These are phyloP conservation scores for Luehdorfia chinensis DNA, from an alignment of 1,140 invertebrate species.

Conservation along the genomic window DNA sequence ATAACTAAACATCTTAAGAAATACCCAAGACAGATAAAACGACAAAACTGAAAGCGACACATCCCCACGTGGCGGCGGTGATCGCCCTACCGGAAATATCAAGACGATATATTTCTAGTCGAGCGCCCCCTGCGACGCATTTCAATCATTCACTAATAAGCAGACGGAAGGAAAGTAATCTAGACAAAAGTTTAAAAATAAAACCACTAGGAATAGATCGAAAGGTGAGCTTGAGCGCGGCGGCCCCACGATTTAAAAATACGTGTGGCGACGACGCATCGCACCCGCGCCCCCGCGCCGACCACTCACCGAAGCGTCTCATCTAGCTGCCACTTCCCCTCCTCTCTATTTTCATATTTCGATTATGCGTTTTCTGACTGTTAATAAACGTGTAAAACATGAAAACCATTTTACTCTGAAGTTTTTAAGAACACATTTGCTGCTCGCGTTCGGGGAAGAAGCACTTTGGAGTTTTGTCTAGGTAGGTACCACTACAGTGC, in stretches of 20 bases:
- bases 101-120: conserved; percentile 49
- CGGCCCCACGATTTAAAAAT: conserved; percentile 69
- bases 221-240: conserved; percentile 68
- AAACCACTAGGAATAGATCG: conserved; percentile 63
- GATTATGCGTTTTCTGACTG: no score
- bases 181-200: conserved; percentile 75
- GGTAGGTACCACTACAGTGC: no score
- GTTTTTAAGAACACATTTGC: no score
- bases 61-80: conserved; percentile 28
- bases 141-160: conserved; percentile 73
- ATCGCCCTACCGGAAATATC: conserved; percentile 51
- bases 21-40: background rate
- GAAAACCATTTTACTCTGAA: no score
- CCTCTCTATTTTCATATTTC: conserved; percentile 6
- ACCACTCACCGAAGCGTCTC: conserved; percentile 11
- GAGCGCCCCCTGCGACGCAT: conserved; percentile 68
- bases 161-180: conserved; percentile 71
- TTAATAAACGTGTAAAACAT: no score
- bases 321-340: conserved; percentile 7
- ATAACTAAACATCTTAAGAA: conserved; percentile 3
- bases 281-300: conserved; percentile 26
- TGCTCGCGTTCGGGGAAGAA: no score
- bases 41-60: background rate
- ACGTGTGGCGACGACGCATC: conserved; percentile 33
- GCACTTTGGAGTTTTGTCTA: no score